A percentile compares a stretch with the other conserved stretches of the same genome.
phyloP scores from a whole-genome alignment of 1,140 invertebrate genomes.

The Maconellicoccus hirsutus region DNA sequence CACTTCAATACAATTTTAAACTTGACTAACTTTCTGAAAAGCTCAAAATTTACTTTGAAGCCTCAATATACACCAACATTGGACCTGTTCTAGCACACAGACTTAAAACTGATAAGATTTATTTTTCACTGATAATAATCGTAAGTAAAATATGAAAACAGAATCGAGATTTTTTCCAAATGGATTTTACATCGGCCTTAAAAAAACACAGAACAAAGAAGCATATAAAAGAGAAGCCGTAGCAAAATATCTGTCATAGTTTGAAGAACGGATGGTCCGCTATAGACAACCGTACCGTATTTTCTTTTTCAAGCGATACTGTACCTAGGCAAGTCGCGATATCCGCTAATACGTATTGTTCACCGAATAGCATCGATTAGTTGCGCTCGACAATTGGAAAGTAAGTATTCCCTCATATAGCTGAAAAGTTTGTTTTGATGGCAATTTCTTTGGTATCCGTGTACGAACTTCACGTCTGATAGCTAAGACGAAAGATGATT shows the following conservation, averaged over 20 bases:
- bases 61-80: too few relatives aligned
- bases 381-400: conserved; percentile 20
- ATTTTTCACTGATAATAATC: too few relatives aligned
- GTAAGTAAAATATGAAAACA: too few relatives aligned
- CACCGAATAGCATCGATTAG: conserved; percentile 16
- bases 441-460: conserved; percentile 12
- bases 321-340: not conserved
- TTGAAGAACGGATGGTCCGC: conserved; percentile 1
- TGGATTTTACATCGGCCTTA: not conserved
- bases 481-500: not conserved
- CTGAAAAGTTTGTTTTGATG: conserved; percentile 19
- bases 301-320: not conserved
- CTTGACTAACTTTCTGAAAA: too few relatives aligned
- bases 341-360: conserved; percentile 16
- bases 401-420: not conserved
- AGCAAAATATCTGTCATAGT: conserved; percentile 16
- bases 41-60: too few relatives aligned
- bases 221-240: not conserved
- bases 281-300: conserved; percentile 14
- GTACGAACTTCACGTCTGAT: not conserved
- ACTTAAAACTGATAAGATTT: too few relatives aligned
- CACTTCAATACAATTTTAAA: too few relatives aligned
- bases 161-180: not conserved
- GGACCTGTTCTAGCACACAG: too few relatives aligned
- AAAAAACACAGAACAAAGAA: not conserved